These are phyloP conservation scores for Eumerus sabulonum DNA, from an alignment of 2,888 invertebrate genomes.

Conservation along the genomic window DNA sequence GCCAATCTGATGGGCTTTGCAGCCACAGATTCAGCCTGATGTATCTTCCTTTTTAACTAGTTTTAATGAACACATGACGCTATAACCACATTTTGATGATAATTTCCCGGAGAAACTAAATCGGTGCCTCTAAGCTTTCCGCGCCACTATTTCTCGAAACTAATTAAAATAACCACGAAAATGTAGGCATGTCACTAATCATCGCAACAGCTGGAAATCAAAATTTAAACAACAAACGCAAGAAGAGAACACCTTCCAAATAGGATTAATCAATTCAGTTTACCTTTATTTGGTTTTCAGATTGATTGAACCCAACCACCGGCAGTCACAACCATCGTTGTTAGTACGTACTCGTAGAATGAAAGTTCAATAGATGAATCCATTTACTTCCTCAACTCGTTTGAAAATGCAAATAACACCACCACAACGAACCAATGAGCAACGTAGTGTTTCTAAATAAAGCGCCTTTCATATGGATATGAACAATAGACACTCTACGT, in stretches of 20 bases:
- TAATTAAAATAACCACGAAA: conserved; percentile 58
- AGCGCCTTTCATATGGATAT: conserved; percentile 41
- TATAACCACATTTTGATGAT: no score
- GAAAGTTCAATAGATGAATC: conserved; percentile 35
- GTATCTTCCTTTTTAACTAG: no score
- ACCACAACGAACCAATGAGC: conserved; percentile 45
- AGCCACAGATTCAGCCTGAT: no score
- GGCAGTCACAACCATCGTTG: conserved; percentile 13
- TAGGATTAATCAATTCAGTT: conserved; percentile 67
- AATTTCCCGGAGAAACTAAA: no score
- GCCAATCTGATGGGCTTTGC: no score
- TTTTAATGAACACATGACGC: no score
- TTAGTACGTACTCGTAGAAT: no score
- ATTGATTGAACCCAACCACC: conserved; percentile 62
- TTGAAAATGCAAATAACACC: conserved; percentile 56
- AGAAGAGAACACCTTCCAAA: conserved; percentile 36
- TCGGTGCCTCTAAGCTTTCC: no score
- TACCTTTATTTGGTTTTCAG: conserved; percentile 64
- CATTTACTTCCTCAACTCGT: conserved; percentile 63
- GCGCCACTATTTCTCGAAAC: neutral
- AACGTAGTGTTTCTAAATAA: conserved; percentile 45
- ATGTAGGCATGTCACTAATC: conserved; percentile 50
- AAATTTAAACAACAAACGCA: conserved; percentile 50
- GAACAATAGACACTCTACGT: conserved; percentile 9
- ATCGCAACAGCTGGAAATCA: conserved; percentile 46